Evolutionary conservation across 2,797 vertebrate species (phyloP).

Genomic region (Enteromius radiatus): DNA sequence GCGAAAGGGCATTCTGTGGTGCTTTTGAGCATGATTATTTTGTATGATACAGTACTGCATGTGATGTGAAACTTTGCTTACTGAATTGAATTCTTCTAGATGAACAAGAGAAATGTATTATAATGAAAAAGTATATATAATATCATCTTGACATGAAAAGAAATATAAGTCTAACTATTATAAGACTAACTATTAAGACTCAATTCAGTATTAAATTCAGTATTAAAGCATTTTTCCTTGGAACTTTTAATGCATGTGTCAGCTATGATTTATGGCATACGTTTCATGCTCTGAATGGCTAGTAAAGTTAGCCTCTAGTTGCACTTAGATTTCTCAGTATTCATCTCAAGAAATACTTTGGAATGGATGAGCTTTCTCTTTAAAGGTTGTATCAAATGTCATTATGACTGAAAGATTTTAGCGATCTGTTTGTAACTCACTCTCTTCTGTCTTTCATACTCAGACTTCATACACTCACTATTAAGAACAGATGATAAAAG

Average conservation of each 20-base stretch:
- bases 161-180: neutral
- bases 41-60: neutral
- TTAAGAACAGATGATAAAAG: conserved; percentile 41
- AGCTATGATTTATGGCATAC: conserved; percentile 24
- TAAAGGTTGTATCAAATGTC: conserved; percentile 63
- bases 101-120: conserved; percentile 1
- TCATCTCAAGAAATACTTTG: conserved; percentile 67
- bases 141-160: conserved; percentile 11
- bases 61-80: conserved; percentile 1
- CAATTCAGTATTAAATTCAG: neutral
- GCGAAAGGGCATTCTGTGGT: neutral
- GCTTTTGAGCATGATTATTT: conserved; percentile 4
- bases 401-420: conserved; percentile 29
- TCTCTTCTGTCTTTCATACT: conserved; percentile 32
- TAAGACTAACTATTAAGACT: neutral
- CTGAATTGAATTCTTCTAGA: neutral
- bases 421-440: conserved; percentile 17
- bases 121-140: neutral
- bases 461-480: conserved; percentile 4
- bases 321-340: conserved; percentile 54
- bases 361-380: conserved; percentile 69
- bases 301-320: conserved; percentile 45
- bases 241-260: conserved; percentile 1
- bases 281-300: conserved; percentile 33
- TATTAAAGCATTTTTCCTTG: conserved; percentile 1